Percentiles rank a stretch among this genome's conserved stretches.
These are phyloP conservation scores for Apteryx mantelli DNA, from an alignment of 2,113 vertebrate species.

Conservation along the genomic window DNA sequence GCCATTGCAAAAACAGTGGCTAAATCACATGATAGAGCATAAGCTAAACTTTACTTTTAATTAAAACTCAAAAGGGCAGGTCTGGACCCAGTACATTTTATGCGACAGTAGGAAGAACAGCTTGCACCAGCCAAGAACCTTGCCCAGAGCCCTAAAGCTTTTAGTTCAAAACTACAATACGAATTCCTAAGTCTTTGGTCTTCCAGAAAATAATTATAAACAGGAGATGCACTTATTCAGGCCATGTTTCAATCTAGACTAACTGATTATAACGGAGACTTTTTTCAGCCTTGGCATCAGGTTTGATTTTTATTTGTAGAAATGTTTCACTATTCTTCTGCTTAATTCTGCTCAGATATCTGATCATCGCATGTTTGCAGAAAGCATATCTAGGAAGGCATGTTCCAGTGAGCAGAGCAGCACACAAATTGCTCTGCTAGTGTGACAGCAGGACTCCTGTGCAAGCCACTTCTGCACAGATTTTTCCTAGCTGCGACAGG, in stretches of 20 bases:
- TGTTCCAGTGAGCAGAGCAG: not conserved
- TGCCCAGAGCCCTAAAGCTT: not conserved
- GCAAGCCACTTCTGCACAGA: not conserved
- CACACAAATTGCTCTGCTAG: fast-evolving
- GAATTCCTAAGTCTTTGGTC: not conserved
- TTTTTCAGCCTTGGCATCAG: not conserved
- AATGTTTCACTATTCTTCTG: not conserved
- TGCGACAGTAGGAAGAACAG: not conserved
- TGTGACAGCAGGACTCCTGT: not conserved
- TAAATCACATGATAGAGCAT: not conserved
- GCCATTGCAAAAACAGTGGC: not conserved
- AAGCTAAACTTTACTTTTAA: not conserved
- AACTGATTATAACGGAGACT: not conserved
- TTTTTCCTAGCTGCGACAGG: too few relatives aligned
- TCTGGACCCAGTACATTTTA: not conserved
- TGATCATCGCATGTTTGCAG: too few relatives aligned
- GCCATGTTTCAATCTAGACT: not conserved
- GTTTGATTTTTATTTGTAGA: not conserved
- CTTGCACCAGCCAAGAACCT: not conserved
- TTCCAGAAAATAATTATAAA: fast-evolving
- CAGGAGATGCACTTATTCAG: fast-evolving
- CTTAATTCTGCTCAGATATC: not conserved
- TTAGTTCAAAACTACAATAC: not conserved
- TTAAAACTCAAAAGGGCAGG: not conserved
- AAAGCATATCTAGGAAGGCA: fast-evolving